Percentiles rank a stretch among this genome's conserved stretches.
phyloP scores from a whole-genome alignment of 2,113 vertebrate species.

The Dromiciops gliroides region DNA sequence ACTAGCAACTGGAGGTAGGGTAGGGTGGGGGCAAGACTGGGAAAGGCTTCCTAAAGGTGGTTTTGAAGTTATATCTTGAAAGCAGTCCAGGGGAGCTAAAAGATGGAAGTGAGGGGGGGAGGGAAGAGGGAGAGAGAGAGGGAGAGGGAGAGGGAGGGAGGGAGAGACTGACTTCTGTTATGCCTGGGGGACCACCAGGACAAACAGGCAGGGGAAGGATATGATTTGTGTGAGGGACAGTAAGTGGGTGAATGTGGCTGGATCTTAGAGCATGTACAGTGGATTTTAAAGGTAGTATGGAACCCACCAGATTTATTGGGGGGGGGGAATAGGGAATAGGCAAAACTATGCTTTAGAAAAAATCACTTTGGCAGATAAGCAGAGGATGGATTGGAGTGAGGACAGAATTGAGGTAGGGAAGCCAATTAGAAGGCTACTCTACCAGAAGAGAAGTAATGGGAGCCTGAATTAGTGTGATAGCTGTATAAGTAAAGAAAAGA shows the following conservation, averaged over 20 bases:
- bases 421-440: neutral
- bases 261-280: neutral
- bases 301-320: neutral
- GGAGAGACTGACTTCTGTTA: too few species aligned
- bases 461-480: neutral
- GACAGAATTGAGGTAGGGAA: neutral
- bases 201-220: neutral
- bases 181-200: neutral
- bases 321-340: neutral
- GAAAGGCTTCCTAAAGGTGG: neutral
- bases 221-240: neutral
- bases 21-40: neutral
- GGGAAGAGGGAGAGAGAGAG: too few species aligned
- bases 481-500: neutral
- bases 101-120: neutral
- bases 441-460: neutral
- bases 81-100: neutral
- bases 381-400: neutral
- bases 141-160: too few species aligned
- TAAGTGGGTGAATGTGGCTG: neutral
- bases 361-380: neutral
- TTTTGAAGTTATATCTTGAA: neutral
- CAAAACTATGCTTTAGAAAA: neutral
- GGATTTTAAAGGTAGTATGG: neutral
- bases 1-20: neutral